phyloP scores from a whole-genome alignment of 2,888 invertebrate species.

The Leucophenga montana region DNA sequence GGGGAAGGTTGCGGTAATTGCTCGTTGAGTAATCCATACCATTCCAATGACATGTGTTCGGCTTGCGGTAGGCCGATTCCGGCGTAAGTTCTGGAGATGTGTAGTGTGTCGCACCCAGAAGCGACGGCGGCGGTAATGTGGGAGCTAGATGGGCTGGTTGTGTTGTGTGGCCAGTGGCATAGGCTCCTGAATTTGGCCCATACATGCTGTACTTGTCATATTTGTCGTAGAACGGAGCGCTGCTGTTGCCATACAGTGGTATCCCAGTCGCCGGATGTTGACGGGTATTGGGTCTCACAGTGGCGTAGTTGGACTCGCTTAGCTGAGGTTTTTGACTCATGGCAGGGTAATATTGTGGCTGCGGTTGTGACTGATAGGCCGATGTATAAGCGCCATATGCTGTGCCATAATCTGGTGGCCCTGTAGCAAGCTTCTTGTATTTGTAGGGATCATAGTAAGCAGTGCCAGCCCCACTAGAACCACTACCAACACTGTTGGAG shows the following conservation, averaged over 20 bases:
- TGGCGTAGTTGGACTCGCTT: conserved; percentile 57
- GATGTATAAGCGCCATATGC: neutral
- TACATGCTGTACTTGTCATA: conserved; percentile 59
- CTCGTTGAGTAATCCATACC: conserved; percentile 51
- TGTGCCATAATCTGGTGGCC: conserved; percentile 20
- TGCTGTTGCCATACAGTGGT: conserved; percentile 16
- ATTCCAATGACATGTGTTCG: conserved; percentile 58
- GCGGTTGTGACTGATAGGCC: conserved; percentile 34
- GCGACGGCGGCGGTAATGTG: conserved; percentile 53
- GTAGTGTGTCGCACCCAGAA: conserved; percentile 32
- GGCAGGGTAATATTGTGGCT: conserved; percentile 41
- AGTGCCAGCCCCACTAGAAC: neutral
- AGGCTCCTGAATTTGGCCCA: conserved; percentile 39
- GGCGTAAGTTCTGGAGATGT: conserved; percentile 25
- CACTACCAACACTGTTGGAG: neutral
- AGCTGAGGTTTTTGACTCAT: conserved; percentile 48
- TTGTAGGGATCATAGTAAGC: conserved; percentile 58
- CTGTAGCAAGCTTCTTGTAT: conserved; percentile 46
- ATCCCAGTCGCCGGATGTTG: conserved; percentile 38
- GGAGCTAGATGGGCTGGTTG: conserved; percentile 3
- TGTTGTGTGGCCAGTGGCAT: conserved; percentile 21
- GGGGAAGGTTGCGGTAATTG: conserved; percentile 53
- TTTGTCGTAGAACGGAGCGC: conserved; percentile 55
- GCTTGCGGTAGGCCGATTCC: conserved; percentile 54
- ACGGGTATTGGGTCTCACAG: conserved; percentile 57